phyloP scores from a whole-genome alignment of 2,888 invertebrate genomes.

The Parochlus steinenii region DNA sequence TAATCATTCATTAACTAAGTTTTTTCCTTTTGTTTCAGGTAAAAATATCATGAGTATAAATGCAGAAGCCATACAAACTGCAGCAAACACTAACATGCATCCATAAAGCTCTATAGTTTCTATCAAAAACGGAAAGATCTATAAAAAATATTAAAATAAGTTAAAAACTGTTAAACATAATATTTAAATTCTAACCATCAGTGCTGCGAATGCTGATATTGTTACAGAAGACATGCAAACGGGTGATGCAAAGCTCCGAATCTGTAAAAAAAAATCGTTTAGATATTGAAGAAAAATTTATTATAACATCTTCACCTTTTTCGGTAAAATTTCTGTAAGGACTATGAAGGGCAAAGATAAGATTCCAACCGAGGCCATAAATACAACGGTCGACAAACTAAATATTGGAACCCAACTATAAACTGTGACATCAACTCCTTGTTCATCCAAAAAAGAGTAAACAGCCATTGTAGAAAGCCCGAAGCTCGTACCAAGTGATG shows the following conservation, averaged over 20 bases:
- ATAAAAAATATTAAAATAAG: neutral
- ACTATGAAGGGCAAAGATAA: constrained; percentile 15
- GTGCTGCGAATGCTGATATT: constrained; percentile 13
- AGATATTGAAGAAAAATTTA: neutral
- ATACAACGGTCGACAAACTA: constrained; percentile 15
- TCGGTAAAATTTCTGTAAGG: constrained; percentile 15
- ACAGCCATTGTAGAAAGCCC: neutral
- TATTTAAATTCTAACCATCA: constrained; percentile 12
- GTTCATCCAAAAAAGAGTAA: neutral
- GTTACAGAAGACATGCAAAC: constrained; percentile 14
- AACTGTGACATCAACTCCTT: neutral
- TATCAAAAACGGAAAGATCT: constrained; percentile 13
- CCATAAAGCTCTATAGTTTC: constrained; percentile 12
- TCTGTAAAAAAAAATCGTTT: constrained; percentile 3
- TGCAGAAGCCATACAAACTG: constrained; percentile 10
- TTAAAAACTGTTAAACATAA: neutral
- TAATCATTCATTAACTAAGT: too few relatives aligned
- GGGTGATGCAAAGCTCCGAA: constrained; percentile 10
- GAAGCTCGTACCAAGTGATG: constrained; percentile 5
- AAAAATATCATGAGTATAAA: constrained; percentile 11
- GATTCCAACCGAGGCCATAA: constrained; percentile 14
- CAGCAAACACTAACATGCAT: constrained; percentile 13
- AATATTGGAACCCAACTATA: constrained; percentile 16
- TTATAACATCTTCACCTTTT: constrained; percentile 13
- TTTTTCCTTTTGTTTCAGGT: constrained; percentile 14